Percentiles rank a stretch among this genome's conserved stretches.
phyloP scores from a whole-genome alignment of 1,140 invertebrate species.

The Heliconius hermathena region DNA sequence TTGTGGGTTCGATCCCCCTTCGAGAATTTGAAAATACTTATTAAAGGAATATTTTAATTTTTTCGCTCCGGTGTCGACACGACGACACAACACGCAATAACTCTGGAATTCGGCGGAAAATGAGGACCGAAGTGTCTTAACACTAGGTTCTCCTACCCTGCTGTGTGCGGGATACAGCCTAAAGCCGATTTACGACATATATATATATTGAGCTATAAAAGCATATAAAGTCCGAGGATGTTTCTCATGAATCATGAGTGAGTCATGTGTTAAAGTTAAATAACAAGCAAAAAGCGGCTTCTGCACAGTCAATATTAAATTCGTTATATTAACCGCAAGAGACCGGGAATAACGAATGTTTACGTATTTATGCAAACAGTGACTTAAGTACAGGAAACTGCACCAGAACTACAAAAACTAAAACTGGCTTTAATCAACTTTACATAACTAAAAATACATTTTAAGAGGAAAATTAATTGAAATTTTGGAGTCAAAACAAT shows the following conservation, averaged over 20 bases:
- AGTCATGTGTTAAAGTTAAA: not conserved
- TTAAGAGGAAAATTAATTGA: no score
- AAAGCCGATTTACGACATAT: not conserved
- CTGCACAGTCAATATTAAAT: not conserved
- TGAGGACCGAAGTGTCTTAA: not conserved
- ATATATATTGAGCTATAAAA: not conserved
- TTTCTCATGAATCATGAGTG: not conserved
- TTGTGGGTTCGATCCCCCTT: no score
- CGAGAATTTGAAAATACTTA: no score
- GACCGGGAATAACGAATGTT: not conserved
- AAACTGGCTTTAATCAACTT: not conserved
- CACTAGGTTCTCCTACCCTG: not conserved
- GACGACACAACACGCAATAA: not conserved
- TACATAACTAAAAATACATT: not conserved
- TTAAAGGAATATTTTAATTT: not conserved
- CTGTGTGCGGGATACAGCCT: not conserved
- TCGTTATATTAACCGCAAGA: not conserved
- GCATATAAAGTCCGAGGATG: not conserved
- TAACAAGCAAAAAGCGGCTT: not conserved
- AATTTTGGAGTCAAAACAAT: no score
- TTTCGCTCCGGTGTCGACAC: not conserved
- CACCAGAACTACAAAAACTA: no score
- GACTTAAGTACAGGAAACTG: not conserved
- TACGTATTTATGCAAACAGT: not conserved
- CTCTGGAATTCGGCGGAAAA: not conserved